These are phyloP conservation scores for Salvator merianae DNA, from an alignment of 2,113 vertebrate genomes.

Conservation along the genomic window DNA sequence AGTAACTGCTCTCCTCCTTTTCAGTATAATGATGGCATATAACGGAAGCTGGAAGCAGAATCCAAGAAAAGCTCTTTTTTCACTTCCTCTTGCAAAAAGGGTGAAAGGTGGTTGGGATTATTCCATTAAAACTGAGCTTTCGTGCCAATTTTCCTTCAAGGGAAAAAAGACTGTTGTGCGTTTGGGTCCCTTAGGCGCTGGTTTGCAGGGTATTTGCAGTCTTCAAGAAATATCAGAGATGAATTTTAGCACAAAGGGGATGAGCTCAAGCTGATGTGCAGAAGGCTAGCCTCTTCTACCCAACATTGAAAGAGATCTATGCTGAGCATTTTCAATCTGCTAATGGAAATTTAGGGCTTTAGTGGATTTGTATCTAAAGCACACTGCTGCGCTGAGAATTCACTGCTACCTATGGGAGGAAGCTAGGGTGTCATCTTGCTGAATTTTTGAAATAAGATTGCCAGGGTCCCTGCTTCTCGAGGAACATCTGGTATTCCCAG, in stretches of 20 bases:
- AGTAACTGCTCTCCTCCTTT: neutral
- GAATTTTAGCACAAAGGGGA: neutral
- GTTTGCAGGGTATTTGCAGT: neutral
- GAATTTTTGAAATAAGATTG: neutral
- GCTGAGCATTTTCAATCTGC: neutral
- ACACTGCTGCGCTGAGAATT: neutral
- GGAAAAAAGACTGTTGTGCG: slow-evolving; percentile 4
- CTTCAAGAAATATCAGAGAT: slow-evolving; percentile 10
- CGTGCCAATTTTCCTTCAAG: slow-evolving; percentile 18
- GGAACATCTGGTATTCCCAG: too few species aligned
- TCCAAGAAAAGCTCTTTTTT: neutral
- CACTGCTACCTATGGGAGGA: too few species aligned
- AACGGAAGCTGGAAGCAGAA: neutral
- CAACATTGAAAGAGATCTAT: neutral
- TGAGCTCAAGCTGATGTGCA: neutral
- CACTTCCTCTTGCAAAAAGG: slow-evolving; percentile 6
- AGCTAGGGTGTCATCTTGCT: neutral
- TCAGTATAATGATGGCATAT: neutral
- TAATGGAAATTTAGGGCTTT: neutral
- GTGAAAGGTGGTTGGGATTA: neutral
- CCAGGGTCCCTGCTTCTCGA: neutral
- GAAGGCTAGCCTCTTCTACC: neutral
- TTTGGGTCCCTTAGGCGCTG: neutral
- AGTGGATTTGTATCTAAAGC: neutral
- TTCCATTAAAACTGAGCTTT: neutral